phyloP scores from a whole-genome alignment of 2,888 invertebrate genomes.

The Endotricha flammealis region DNA sequence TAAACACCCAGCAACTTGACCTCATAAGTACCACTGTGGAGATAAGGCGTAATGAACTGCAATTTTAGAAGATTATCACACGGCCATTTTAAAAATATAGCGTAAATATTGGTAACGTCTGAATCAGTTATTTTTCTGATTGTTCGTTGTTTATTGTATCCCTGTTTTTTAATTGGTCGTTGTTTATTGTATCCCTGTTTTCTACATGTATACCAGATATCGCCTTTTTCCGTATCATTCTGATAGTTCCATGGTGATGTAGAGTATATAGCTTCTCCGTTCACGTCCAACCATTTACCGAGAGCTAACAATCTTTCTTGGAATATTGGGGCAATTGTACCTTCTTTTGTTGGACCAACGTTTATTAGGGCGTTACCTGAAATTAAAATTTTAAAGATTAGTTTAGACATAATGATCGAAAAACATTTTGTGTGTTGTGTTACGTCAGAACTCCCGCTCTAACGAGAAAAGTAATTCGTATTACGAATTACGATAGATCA shows the following conservation, averaged over 20 bases:
- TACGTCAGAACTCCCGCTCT: too few relatives aligned
- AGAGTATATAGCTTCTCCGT: slow-evolving; percentile 92
- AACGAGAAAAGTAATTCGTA: too few relatives aligned
- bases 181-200: slow-evolving; percentile 35
- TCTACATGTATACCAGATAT: slow-evolving; percentile 85
- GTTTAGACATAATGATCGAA: too few relatives aligned
- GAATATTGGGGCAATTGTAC: slow-evolving; percentile 90
- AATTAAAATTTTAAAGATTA: slow-evolving; percentile 26
- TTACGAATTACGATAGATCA: too few relatives aligned
- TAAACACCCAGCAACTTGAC: slow-evolving; percentile 46
- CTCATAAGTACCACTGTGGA: slow-evolving; percentile 38
- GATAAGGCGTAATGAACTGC: slow-evolving; percentile 33
- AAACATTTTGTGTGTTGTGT: too few relatives aligned
- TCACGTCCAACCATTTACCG: slow-evolving; percentile 88
- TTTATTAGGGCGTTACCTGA: slow-evolving; percentile 88
- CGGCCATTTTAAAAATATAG: slow-evolving; percentile 85
- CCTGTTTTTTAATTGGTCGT: slow-evolving; percentile 35
- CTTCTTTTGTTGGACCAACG: slow-evolving; percentile 93
- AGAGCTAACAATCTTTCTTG: slow-evolving; percentile 89
- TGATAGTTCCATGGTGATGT: slow-evolving; percentile 88
- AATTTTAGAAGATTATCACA: slow-evolving; percentile 61
- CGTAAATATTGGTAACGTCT: slow-evolving; percentile 77
- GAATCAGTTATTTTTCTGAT: slow-evolving; percentile 22
- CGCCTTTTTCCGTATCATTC: slow-evolving; percentile 84
- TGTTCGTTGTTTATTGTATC: slow-evolving; percentile 37